Conservation (phyloP, 2,113 vertebrate genomes). For the Caloenas nicobarica region DNA sequence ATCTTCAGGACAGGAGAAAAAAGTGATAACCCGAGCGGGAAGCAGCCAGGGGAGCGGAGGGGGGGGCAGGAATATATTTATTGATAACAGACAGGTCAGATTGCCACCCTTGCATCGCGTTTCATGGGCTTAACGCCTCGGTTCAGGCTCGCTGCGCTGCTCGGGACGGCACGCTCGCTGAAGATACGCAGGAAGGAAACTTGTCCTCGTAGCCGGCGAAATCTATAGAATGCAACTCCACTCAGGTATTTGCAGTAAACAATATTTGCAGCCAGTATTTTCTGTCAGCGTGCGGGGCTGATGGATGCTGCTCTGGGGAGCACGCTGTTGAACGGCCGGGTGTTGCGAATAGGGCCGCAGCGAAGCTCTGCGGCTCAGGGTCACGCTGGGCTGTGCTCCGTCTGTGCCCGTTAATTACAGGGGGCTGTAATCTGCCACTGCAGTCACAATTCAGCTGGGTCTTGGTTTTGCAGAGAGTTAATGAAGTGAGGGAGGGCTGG, state of each 20-base stretch:
- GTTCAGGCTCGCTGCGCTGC: fast-evolving
- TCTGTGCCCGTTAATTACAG: neutral
- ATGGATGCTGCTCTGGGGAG: neutral
- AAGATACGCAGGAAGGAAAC: neutral
- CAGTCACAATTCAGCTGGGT: neutral
- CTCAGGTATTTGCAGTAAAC: neutral
- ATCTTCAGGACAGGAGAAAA: too few species aligned
- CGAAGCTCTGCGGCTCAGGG: neutral
- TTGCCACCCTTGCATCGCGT: neutral
- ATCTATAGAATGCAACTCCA: neutral
- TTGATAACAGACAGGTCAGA: neutral
- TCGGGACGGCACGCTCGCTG: neutral
- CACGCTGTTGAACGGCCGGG: neutral
- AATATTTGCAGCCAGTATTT: neutral
- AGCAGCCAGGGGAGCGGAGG: neutral
- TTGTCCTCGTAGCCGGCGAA: neutral
- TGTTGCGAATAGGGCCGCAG: neutral
- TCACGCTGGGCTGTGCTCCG: neutral
- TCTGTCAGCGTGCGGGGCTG: neutral
- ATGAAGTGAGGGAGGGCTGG: constrained; percentile 57
- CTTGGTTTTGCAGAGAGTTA: constrained; percentile 47
- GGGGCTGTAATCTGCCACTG: constrained; percentile 14
- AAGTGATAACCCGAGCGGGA: neutral
- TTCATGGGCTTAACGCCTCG: neutral
- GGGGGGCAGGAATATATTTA: neutral